Conservation (phyloP, 92 coral and sea anemone species). For the Epizoanthus ramosus region DNA sequence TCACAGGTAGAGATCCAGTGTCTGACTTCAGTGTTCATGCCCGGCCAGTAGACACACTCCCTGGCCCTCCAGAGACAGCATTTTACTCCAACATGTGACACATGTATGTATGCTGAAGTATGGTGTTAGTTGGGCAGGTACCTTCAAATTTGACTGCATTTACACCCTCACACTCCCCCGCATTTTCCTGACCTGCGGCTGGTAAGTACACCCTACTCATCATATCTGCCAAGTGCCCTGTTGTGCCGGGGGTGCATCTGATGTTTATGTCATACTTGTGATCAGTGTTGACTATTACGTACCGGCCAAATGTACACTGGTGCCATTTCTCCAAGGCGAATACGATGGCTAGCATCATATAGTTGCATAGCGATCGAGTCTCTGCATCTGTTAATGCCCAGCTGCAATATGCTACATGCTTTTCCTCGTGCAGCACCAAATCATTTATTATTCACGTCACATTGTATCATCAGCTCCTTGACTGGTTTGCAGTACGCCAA, state of each 20-base stretch:
- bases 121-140: too few species aligned
- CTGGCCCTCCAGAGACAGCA: constrained; percentile 35
- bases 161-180: too few species aligned
- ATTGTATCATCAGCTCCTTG: constrained; percentile 50
- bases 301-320: constrained; percentile 14
- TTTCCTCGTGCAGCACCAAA: constrained; percentile 39
- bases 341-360: neutral
- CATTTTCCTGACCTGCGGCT: too few species aligned
- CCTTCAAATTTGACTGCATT: too few species aligned
- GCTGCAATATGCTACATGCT: constrained; percentile 22
- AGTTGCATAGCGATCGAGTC: neutral
- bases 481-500: constrained; percentile 35
- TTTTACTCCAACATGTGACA: constrained; percentile 25
- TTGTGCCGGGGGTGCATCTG: constrained; percentile 5
- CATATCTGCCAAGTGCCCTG: constrained; percentile 41
- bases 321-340: constrained; percentile 36
- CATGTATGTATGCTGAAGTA: constrained; percentile 32
- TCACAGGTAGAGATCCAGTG: constrained; percentile 22
- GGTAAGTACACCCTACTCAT: constrained; percentile 47
- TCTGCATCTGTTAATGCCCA: constrained; percentile 32
- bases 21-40: constrained; percentile 39
- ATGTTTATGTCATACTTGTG: constrained; percentile 33
- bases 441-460: too few species aligned
- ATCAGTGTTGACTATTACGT: constrained; percentile 20
- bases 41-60: constrained; percentile 42